Percentiles rank a stretch among this genome's conserved stretches.
phyloP scores from a whole-genome alignment of 2,113 vertebrate species.

The Tetrax tetrax region DNA sequence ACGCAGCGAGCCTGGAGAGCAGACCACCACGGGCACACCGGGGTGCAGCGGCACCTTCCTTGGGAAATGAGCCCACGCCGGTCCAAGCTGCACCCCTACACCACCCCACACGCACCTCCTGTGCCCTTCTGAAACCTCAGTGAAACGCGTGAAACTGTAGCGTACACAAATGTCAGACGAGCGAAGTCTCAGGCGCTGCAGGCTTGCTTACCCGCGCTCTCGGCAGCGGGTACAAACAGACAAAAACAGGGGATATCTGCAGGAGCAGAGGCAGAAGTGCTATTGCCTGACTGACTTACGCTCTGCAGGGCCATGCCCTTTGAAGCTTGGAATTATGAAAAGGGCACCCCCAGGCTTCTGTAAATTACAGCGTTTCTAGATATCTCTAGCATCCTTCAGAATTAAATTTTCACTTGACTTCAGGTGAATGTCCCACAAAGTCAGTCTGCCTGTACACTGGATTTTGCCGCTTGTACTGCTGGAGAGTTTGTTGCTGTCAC shows the following conservation, averaged over 20 bases:
- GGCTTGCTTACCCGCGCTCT: background rate
- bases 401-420: background rate
- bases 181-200: background rate
- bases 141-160: background rate
- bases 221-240: background rate
- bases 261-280: background rate
- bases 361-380: background rate
- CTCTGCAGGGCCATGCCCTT: no score
- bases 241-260: background rate
- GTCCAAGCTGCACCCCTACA: no score
- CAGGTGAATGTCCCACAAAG: background rate
- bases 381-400: background rate
- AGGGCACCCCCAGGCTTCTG: background rate
- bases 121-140: background rate
- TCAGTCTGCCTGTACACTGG: no score
- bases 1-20: background rate
- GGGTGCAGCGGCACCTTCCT: background rate
- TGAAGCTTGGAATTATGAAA: background rate
- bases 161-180: background rate
- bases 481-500: background rate
- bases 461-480: background rate
- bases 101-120: fast-evolving
- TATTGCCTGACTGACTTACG: no score
- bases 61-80: background rate
- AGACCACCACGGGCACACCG: fast-evolving